Conservation (phyloP, 1,140 invertebrate genomes). For the Bactericera cockerelli region DNA sequence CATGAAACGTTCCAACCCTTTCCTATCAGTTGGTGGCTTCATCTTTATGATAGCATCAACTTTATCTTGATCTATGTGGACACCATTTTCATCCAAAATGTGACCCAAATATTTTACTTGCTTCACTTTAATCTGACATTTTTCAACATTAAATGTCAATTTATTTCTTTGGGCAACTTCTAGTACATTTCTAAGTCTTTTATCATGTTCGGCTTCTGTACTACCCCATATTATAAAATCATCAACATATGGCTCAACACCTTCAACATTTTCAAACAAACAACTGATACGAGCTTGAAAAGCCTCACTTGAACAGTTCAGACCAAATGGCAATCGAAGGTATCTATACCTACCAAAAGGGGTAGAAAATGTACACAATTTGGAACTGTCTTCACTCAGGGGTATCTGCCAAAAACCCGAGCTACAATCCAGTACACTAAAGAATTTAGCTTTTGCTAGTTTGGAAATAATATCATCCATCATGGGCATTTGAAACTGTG, state of each 20-base stretch:
- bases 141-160: not conserved
- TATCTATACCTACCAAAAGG: constrained; percentile 5
- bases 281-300: not conserved
- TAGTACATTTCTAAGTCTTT: constrained; percentile 25
- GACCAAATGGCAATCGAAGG: not conserved
- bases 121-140: not conserved
- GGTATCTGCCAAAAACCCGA: not conserved
- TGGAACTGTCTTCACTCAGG: not conserved
- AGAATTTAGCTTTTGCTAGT: not conserved
- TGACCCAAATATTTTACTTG: constrained; percentile 2
- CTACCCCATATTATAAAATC: constrained; percentile 27
- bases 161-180: constrained; percentile 11
- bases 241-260: constrained; percentile 19
- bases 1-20: constrained; percentile 7
- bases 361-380: not conserved
- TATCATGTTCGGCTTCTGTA: constrained; percentile 17
- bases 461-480: not conserved
- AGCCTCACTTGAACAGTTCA: not conserved
- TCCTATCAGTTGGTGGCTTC: not conserved
- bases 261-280: not conserved
- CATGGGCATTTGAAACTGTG: not conserved
- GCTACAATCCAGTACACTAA: not conserved
- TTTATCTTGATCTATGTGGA: not conserved
- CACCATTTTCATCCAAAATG: not conserved
- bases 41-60: not conserved